Evolutionary conservation across 2,113 vertebrate genomes (phyloP).

Genomic region (Crotalus horridus): DNA sequence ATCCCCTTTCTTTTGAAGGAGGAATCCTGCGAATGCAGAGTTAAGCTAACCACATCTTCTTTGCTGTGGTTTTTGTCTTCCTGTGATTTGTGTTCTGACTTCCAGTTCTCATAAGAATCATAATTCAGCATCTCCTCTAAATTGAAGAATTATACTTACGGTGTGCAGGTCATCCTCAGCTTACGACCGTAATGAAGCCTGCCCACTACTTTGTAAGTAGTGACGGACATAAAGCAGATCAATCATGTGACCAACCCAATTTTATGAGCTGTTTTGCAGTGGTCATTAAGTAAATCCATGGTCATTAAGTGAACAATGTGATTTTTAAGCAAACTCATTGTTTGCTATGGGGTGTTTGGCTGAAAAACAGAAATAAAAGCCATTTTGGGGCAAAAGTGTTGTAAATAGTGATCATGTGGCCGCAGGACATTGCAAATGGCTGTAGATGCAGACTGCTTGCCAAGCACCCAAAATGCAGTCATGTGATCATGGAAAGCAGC

Average conservation of each 20-base stretch:
- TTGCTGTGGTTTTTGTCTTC: not conserved
- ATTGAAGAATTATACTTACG: not conserved
- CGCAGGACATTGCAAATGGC: not conserved
- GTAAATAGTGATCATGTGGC: not conserved
- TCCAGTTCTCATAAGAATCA: not conserved
- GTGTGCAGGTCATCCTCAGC: not conserved
- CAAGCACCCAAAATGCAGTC: not conserved
- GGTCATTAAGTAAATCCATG: not conserved
- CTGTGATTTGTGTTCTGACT: not conserved
- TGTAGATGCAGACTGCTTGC: not conserved
- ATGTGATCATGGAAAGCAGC: not conserved
- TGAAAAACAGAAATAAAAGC: not conserved
- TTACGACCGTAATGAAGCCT: not conserved
- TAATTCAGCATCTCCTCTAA: not conserved
- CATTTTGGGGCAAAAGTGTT: not conserved
- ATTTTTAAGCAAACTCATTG: not conserved
- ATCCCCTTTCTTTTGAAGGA: not conserved
- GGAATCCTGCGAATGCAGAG: not conserved
- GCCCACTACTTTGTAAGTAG: not conserved
- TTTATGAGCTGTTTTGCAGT: not conserved
- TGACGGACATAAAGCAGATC: not conserved
- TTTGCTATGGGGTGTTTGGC: not conserved
- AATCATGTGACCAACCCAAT: not conserved
- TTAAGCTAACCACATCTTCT: not conserved
- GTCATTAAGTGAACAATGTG: not conserved